These are phyloP conservation scores for Laticauda laticaudata DNA, from an alignment of 2,113 vertebrate genomes.

Conservation along the genomic window DNA sequence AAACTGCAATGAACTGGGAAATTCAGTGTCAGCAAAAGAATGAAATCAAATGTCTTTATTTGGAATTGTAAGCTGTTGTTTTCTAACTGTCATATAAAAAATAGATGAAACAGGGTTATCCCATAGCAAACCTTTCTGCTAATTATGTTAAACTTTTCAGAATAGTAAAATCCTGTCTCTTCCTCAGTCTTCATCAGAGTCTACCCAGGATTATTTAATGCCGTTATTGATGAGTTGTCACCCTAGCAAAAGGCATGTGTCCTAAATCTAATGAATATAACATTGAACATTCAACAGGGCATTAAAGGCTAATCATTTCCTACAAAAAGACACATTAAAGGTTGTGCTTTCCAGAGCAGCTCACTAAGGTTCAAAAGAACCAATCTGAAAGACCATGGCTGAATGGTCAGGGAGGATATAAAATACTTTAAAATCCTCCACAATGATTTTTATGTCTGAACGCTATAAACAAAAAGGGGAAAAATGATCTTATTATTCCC, in stretches of 20 bases:
- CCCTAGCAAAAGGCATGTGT: not conserved
- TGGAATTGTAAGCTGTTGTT: not conserved
- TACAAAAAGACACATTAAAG: conserved; percentile 36
- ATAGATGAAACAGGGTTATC: not conserved
- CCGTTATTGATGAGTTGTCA: not conserved
- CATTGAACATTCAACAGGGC: accelerated
- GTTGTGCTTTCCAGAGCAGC: not conserved
- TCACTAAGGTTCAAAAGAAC: conserved; percentile 4
- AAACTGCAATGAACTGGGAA: not conserved
- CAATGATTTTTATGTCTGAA: conserved; percentile 65
- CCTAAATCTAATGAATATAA: conserved; percentile 21
- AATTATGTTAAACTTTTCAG: not conserved
- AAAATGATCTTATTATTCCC: conserved; percentile 51
- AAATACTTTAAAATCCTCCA: conserved; percentile 51
- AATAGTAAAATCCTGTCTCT: accelerated
- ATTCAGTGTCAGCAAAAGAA: not conserved
- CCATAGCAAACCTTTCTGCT: not conserved
- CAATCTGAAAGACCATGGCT: conserved; percentile 30
- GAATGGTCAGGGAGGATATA: conserved; percentile 1
- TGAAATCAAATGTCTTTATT: not conserved
- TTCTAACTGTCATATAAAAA: not conserved
- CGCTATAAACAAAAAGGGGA: conserved; percentile 57
- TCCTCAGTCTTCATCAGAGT: not conserved
- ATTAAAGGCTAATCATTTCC: conserved; percentile 10
- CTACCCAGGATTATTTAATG: not conserved